Conservation (phyloP, 1,140 invertebrate species). For the Teleopsis dalmanni region DNA sequence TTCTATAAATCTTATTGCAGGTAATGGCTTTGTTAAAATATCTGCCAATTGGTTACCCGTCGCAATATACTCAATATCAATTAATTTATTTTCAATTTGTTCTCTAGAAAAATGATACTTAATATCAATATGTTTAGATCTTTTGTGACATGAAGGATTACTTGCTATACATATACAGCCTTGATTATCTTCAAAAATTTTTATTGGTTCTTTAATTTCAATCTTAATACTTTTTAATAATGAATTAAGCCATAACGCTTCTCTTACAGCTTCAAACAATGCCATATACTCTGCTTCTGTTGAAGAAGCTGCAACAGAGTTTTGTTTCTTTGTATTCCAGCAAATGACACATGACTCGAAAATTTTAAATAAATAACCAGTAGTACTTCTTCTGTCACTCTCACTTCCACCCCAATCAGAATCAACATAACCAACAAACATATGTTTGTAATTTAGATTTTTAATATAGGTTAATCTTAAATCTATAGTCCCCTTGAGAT, state of each 20-base stretch:
- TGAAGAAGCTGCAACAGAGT: conserved; percentile 22
- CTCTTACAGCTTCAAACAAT: conserved; percentile 19
- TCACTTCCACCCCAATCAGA: conserved; percentile 21
- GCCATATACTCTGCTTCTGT: conserved; percentile 34
- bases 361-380: conserved; percentile 22
- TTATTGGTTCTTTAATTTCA: conserved; percentile 8
- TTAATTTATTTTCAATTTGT: conserved; percentile 3
- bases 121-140: conserved; percentile 12
- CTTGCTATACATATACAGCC: conserved; percentile 5
- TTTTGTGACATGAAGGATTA: conserved; percentile 9
- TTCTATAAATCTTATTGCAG: background rate
- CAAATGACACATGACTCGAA: conserved; percentile 22
- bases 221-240: conserved; percentile 13
- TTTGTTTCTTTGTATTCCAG: conserved; percentile 38
- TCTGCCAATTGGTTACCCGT: background rate
- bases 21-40: background rate
- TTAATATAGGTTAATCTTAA: conserved; percentile 13
- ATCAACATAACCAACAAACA: conserved; percentile 18
- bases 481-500: conserved; percentile 16
- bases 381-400: conserved; percentile 20
- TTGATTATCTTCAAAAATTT: conserved; percentile 13
- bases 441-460: conserved; percentile 7
- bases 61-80: background rate
- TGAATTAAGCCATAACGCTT: conserved; percentile 18
- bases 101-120: conserved; percentile 16